A percentile compares a stretch with the other conserved stretches of the same genome.
Conservation (phyloP, 2,113 vertebrate genomes). For the Pteronura brasiliensis region DNA sequence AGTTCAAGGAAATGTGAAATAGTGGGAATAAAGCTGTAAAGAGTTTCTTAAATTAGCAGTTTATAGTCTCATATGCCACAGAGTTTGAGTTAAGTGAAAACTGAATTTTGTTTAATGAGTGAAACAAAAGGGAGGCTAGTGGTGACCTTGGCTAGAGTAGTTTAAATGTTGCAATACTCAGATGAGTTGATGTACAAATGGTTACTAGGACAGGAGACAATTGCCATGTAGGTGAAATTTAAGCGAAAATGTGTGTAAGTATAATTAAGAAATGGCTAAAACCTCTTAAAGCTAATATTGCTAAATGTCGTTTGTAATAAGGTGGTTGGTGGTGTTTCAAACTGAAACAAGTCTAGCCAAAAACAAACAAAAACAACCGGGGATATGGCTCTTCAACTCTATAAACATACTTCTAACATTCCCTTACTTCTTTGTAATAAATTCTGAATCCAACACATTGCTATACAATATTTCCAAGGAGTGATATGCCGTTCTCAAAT, state of each 20-base stretch:
- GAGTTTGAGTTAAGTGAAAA: not conserved
- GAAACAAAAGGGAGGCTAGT: not conserved
- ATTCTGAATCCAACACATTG: not conserved
- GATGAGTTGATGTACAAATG: not conserved
- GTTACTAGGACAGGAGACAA: not conserved
- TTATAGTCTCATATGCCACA: not conserved
- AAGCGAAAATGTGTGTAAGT: not conserved
- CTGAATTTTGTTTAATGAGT: not conserved
- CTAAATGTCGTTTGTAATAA: not conserved
- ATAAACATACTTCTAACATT: not conserved
- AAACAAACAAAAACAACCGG: not conserved
- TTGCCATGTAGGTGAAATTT: not conserved
- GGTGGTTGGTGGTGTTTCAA: not conserved
- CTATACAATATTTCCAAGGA: not conserved
- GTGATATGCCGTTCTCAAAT: not conserved
- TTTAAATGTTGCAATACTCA: not conserved
- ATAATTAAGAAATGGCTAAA: not conserved
- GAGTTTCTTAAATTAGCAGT: not conserved
- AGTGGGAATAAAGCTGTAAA: not conserved
- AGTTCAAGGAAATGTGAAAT: not conserved
- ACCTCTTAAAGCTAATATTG: not conserved
- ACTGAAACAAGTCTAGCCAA: not conserved
- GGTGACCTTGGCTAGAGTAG: not conserved
- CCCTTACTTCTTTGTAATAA: not conserved
- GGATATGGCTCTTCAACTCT: not conserved